Evolutionary conservation across 1,140 invertebrate genomes (phyloP).

Genomic region (Drosophila bipectinata): DNA sequence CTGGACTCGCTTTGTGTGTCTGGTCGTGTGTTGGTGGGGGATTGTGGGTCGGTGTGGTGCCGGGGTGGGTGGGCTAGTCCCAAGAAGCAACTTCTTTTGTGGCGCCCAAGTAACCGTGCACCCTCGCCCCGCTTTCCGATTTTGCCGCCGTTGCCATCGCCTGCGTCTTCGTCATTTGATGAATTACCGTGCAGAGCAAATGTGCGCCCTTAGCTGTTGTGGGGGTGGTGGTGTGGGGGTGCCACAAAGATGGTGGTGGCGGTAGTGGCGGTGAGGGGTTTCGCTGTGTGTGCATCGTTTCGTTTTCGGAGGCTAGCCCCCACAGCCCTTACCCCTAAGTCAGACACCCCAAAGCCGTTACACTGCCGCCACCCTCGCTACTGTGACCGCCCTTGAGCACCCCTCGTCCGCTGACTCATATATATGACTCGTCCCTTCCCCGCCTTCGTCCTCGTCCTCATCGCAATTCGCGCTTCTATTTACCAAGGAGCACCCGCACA

Average conservation of each 20-base stretch:
- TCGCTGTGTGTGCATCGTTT: slow-evolving; percentile 44
- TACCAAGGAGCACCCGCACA: slow-evolving; percentile 41
- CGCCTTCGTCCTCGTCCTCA: slow-evolving; percentile 3
- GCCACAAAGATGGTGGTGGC: neutral
- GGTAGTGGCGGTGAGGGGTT: slow-evolving; percentile 6
- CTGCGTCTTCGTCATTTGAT: slow-evolving; percentile 75
- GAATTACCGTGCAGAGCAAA: slow-evolving; percentile 78
- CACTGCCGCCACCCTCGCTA: slow-evolving; percentile 13
- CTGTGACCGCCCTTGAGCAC: neutral
- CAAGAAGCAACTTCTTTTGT: slow-evolving; percentile 81
- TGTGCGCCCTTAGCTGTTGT: slow-evolving; percentile 61
- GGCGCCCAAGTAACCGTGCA: slow-evolving; percentile 51
- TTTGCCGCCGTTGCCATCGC: slow-evolving; percentile 30
- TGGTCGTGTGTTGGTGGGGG: slow-evolving; percentile 21
- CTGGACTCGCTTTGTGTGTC: slow-evolving; percentile 47
- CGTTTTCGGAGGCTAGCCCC: slow-evolving; percentile 63
- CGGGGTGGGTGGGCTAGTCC: slow-evolving; percentile 36
- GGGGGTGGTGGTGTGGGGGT: slow-evolving; percentile 6
- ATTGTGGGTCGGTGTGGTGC: slow-evolving; percentile 9
- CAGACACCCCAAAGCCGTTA: slow-evolving; percentile 55
- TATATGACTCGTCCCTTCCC: slow-evolving; percentile 18
- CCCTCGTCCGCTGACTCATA: slow-evolving; percentile 38
- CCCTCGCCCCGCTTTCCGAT: slow-evolving; percentile 8
- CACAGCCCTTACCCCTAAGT: slow-evolving; percentile 24
- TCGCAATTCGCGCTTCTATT: slow-evolving; percentile 60